A percentile compares a stretch with the other conserved stretches of the same genome.
These are phyloP conservation scores for Pristiophorus japonicus DNA, from an alignment of 2,113 vertebrate genomes.

Conservation along the genomic window DNA sequence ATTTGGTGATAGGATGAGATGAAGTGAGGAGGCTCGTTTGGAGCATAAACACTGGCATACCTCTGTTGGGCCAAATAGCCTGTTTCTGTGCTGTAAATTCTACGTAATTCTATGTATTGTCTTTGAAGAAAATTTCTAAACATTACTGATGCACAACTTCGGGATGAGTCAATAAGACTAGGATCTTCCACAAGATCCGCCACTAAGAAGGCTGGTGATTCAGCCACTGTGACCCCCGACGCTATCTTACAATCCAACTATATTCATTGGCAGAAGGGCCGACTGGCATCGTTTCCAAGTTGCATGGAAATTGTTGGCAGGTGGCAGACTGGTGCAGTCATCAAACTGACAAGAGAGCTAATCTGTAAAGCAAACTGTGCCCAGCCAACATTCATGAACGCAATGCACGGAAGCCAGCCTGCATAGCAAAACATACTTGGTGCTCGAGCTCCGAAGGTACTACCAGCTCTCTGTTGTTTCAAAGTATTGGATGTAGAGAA, in stretches of 20 bases:
- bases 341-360: conserved; percentile 19
- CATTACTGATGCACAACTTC: neutral
- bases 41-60: neutral
- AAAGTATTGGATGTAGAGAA: neutral
- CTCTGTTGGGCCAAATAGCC: neutral
- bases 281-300: neutral
- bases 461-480: neutral
- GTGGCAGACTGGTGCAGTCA: neutral
- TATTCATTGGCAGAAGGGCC: neutral
- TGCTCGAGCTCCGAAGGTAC: neutral
- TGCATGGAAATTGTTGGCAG: conserved; percentile 10
- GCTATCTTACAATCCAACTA: neutral
- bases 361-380: conserved; percentile 10
- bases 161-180: neutral
- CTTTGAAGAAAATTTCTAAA: neutral
- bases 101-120: neutral
- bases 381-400: conserved; percentile 11
- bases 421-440: conserved; percentile 1
- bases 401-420: neutral
- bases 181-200: neutral
- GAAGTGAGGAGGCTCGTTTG: too few relatives aligned
- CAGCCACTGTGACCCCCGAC: neutral
- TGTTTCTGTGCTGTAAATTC: neutral
- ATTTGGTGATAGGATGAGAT: too few relatives aligned
- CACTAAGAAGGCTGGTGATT: neutral